Evolutionary conservation across 2,888 invertebrate species (phyloP), one percentile per base, ranked within the genome.

Genomic region (Malacosoma neustria): DNA sequence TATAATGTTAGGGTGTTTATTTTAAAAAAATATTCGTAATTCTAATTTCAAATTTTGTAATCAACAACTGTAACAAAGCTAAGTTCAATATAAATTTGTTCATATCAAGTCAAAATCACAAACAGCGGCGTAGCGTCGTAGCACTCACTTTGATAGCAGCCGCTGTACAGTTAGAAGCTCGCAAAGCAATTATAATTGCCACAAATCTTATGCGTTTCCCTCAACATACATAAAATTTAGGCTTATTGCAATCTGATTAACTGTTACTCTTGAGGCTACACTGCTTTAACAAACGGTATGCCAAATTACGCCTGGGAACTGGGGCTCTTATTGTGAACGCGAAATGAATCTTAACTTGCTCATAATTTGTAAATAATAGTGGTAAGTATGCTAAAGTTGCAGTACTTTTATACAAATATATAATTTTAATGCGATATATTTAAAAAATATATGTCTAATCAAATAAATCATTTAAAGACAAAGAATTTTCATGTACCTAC

Each of bases 251-350:
- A 73, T 72, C 65, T 49, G 54, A 68, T 67, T 72, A 72, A 74
- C 74, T 66, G 75, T 75, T 66, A 64, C 54, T 65, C 67, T 66
- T 62, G 61, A 66, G 62, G 65, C 61, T 62, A 61, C 55, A 60
- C 53, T 54, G 62, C 56, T 66, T 63, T 64, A 72, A 65, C 63
- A 70, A 81, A 82, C 80, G 73, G 80, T 84, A 82, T 51, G 71
- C 71, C 72, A 76, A 84, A 82, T 84, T 81, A 80, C 57, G 64
- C 69, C 60, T 81, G 84, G 59, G 81, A 84, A 82, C 62, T 79
- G 61, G 80, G 22, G 72, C 57, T 65, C 54, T 72, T 58, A 80
- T 82, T 81, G 82, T 82, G 51, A 61, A 54, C 61, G 49, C 52
- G 45, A 54, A 58, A 66, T 61, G 52, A 64, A 66, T 51, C 57